Conservation (phyloP, 2,888 invertebrate species). For the Patella ulyssiponensis region DNA sequence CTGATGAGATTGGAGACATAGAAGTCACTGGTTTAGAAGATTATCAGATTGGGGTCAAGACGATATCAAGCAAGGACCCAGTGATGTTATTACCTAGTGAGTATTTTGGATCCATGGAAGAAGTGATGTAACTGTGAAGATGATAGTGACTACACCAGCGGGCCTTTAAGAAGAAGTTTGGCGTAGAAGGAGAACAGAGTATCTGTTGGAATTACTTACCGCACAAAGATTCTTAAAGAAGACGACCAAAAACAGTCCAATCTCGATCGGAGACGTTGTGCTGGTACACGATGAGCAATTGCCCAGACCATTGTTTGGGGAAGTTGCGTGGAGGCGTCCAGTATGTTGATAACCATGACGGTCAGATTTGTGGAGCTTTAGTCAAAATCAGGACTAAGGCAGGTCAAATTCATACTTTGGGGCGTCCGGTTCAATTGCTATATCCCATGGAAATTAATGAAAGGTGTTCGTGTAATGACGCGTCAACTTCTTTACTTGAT, state of each 20-base stretch:
- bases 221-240: not conserved
- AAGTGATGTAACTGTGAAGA: not conserved
- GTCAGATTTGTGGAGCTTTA: not conserved
- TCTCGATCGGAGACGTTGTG: not conserved
- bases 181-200: not conserved
- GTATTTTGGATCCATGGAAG: not conserved
- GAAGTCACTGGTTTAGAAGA: not conserved
- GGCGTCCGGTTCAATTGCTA: not conserved
- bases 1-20: not conserved
- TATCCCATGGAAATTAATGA: not conserved
- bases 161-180: no score
- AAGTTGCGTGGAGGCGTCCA: not conserved
- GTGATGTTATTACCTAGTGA: not conserved
- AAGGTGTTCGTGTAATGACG: not conserved
- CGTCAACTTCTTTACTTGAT: not conserved
- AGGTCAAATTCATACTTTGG: not conserved
- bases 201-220: not conserved
- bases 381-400: not conserved
- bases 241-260: not conserved
- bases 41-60: not conserved
- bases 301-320: not conserved
- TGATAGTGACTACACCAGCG: not conserved
- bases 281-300: not conserved
- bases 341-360: not conserved
- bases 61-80: not conserved